phyloP scores from a whole-genome alignment of 2,113 vertebrate species.

The Sander vitreus region DNA sequence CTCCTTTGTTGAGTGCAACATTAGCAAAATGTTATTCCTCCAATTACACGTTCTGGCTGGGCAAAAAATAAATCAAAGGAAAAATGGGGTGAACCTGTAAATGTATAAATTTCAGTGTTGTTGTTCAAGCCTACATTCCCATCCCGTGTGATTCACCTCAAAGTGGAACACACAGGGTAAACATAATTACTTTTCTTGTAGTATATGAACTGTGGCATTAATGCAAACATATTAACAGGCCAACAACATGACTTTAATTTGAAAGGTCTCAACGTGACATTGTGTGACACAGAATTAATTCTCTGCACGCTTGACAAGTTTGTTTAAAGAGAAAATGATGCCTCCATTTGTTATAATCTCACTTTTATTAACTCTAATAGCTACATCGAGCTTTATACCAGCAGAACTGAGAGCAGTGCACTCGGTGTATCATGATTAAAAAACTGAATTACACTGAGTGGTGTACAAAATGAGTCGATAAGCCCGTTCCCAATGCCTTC shows the following conservation, averaged over 20 bases:
- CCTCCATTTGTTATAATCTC: slow-evolving; percentile 35
- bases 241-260: slow-evolving; percentile 53
- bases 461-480: slow-evolving; percentile 50
- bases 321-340: slow-evolving; percentile 33
- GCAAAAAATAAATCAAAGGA: slow-evolving; percentile 72
- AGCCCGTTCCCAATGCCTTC: slow-evolving; percentile 2
- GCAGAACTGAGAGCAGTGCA: slow-evolving; percentile 21
- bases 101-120: slow-evolving; percentile 69
- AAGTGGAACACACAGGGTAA: slow-evolving; percentile 53
- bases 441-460: slow-evolving; percentile 43
- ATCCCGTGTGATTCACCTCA: slow-evolving; percentile 68
- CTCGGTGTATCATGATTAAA: slow-evolving; percentile 45
- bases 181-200: slow-evolving; percentile 68
- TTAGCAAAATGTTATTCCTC: slow-evolving; percentile 45
- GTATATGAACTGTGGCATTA: slow-evolving; percentile 32
- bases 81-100: slow-evolving; percentile 58
- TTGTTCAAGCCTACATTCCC: slow-evolving; percentile 48
- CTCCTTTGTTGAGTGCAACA: slow-evolving; percentile 25
- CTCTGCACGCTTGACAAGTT: slow-evolving; percentile 20
- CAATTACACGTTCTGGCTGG: slow-evolving; percentile 54
- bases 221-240: slow-evolving; percentile 41
- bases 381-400: slow-evolving; percentile 7
- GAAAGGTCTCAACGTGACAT: slow-evolving; percentile 39
- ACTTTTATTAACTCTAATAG: slow-evolving; percentile 48
- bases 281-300: slow-evolving; percentile 18